These are phyloP conservation scores for Orthonevra nobilis DNA, from an alignment of 2,888 invertebrate species.

Conservation along the genomic window DNA sequence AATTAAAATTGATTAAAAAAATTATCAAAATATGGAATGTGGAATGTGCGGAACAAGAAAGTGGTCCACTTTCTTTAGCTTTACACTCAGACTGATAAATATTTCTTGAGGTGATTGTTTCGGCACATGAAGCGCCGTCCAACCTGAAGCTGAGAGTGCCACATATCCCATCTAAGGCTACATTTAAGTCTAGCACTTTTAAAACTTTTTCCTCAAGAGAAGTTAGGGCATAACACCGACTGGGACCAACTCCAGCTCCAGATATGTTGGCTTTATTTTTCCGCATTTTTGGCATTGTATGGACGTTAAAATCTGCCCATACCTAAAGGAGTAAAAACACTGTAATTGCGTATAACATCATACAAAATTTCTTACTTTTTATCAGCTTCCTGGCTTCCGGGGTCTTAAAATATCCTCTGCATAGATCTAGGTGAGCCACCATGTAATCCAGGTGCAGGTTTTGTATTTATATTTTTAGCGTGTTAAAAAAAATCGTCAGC, in stretches of 20 bases:
- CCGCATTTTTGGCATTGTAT: background rate
- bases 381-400: background rate
- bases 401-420: too few species aligned
- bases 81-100: background rate
- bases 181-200: background rate
- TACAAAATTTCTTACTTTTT: background rate
- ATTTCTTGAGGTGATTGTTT: background rate
- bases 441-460: too few species aligned
- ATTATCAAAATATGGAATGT: too few species aligned
- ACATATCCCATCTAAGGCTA: background rate
- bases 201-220: slow-evolving; percentile 9
- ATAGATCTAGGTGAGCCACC: too few species aligned
- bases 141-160: background rate
- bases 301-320: slow-evolving; percentile 2
- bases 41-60: background rate
- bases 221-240: too few species aligned
- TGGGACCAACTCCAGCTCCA: slow-evolving; percentile 10
- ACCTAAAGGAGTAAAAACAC: background rate
- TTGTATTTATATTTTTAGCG: background rate
- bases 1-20: too few species aligned
- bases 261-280: slow-evolving; percentile 1
- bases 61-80: background rate
- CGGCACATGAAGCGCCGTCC: background rate
- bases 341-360: too few species aligned
- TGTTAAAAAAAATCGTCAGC: background rate